These are phyloP conservation scores for human DNA, from an alignment of 2,113 vertebrate genomes.

Conservation along the genomic window DNA sequence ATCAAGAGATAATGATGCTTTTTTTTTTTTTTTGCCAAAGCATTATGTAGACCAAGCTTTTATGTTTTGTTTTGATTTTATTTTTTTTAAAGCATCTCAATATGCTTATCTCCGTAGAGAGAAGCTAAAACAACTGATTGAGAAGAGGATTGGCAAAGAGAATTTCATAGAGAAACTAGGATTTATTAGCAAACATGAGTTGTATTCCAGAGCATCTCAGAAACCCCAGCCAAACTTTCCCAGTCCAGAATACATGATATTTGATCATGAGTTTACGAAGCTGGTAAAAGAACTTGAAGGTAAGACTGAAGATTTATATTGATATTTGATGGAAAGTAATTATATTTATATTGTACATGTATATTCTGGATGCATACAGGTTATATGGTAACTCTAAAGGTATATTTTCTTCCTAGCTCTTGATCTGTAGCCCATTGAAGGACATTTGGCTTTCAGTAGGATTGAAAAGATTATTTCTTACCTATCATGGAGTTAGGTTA, in stretches of 20 bases:
- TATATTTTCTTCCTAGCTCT: not conserved
- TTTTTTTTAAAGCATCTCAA: not conserved
- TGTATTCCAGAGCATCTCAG: constrained; percentile 96
- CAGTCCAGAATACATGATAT: constrained; percentile 96
- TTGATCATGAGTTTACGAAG: constrained; percentile 99
- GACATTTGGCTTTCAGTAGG: not conserved
- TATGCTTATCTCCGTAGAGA: constrained; percentile 85
- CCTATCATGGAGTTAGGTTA: not conserved
- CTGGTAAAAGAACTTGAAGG: constrained; percentile 98
- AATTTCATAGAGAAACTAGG: constrained; percentile 98
- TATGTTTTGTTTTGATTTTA: not conserved
- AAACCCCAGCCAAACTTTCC: constrained; percentile 96
- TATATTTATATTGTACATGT: not conserved
- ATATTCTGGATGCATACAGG: not conserved
- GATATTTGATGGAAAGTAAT: not conserved
- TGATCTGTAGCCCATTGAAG: not conserved
- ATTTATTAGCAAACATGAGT: constrained; percentile 97
- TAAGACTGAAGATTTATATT: constrained; percentile 76
- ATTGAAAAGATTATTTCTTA: not conserved
- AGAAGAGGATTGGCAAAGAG: constrained; percentile 98
- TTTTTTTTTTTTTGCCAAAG: constrained; percentile 25
- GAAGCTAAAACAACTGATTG: constrained; percentile 98
- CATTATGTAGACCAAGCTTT: not conserved
- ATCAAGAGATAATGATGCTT: not conserved
- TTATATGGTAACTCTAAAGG: not conserved